phyloP scores from a whole-genome alignment of 2,888 invertebrate species.

The Synanthedon andrenaeformis region DNA sequence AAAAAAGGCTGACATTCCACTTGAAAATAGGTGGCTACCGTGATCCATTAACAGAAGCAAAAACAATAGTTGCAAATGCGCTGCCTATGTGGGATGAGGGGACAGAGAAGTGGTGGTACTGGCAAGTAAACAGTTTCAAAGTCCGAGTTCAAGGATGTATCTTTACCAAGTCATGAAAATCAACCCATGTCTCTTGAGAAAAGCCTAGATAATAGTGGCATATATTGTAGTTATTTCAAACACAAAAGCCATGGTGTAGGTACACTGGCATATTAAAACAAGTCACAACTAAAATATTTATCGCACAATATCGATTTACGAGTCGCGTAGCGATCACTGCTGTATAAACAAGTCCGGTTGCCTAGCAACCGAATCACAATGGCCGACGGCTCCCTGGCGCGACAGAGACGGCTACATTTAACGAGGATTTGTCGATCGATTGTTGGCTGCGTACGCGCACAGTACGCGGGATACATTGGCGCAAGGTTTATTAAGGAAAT shows the following conservation, averaged over 20 bases:
- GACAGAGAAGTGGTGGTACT: too few relatives aligned
- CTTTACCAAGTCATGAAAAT: too few relatives aligned
- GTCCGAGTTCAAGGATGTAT: too few relatives aligned
- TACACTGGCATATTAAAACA: too few relatives aligned
- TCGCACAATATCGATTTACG: conserved; percentile 26
- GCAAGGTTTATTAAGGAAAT: conserved; percentile 39
- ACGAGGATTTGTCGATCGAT: conserved; percentile 36
- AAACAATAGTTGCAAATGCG: too few relatives aligned
- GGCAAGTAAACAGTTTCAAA: too few relatives aligned
- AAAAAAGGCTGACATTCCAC: neutral
- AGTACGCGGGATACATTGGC: conserved; percentile 23
- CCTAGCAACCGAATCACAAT: conserved; percentile 19
- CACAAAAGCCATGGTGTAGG: too few relatives aligned
- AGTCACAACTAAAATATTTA: conserved; percentile 2
- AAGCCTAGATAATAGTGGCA: too few relatives aligned
- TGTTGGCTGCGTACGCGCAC: conserved; percentile 36
- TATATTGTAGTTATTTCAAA: too few relatives aligned
- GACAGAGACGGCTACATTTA: conserved; percentile 2
- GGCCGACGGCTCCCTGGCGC: conserved; percentile 6
- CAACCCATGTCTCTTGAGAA: too few relatives aligned
- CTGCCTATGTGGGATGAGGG: too few relatives aligned
- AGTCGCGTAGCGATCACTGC: conserved; percentile 12
- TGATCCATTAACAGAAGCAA: neutral
- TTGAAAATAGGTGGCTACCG: neutral
- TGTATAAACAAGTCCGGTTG: conserved; percentile 24